phyloP scores from a whole-genome alignment of 2,888 invertebrate species.

The Glaucopsyche alexis region DNA sequence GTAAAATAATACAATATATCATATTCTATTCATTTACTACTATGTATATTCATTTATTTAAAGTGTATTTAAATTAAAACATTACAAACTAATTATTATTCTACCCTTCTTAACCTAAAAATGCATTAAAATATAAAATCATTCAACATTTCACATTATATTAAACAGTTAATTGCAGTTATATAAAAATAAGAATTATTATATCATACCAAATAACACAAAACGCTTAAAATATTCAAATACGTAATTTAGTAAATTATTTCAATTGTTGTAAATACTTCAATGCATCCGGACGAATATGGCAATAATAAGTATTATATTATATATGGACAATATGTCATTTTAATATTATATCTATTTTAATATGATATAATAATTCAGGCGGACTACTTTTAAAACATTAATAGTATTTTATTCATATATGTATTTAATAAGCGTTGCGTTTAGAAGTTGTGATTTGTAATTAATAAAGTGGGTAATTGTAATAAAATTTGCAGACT shows the following conservation, averaged over 20 bases:
- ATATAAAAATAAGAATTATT: not conserved
- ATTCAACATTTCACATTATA: conserved; percentile 8
- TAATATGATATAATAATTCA: conserved; percentile 14
- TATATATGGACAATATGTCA: too few species aligned
- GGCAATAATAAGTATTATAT: not conserved
- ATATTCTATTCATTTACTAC: too few species aligned
- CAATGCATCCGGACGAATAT: not conserved
- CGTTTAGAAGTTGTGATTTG: not conserved
- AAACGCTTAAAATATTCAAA: not conserved
- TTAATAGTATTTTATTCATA: not conserved
- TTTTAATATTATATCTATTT: too few species aligned
- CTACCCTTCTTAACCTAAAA: conserved; percentile 18
- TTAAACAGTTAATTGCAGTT: not conserved
- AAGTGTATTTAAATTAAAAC: conserved; percentile 14
- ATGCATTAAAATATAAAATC: conserved; percentile 20
- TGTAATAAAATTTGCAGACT: not conserved
- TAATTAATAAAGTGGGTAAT: not conserved
- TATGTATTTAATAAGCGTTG: not conserved
- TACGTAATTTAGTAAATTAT: not conserved
- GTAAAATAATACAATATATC: not conserved
- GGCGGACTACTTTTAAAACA: conserved; percentile 20
- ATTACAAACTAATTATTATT: conserved; percentile 13
- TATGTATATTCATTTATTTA: not conserved
- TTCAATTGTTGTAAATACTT: conserved; percentile 8
- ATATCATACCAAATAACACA: not conserved